Evolutionary conservation across 2,113 vertebrate species (phyloP).

Genomic region (Nyctibius bracteatus): DNA sequence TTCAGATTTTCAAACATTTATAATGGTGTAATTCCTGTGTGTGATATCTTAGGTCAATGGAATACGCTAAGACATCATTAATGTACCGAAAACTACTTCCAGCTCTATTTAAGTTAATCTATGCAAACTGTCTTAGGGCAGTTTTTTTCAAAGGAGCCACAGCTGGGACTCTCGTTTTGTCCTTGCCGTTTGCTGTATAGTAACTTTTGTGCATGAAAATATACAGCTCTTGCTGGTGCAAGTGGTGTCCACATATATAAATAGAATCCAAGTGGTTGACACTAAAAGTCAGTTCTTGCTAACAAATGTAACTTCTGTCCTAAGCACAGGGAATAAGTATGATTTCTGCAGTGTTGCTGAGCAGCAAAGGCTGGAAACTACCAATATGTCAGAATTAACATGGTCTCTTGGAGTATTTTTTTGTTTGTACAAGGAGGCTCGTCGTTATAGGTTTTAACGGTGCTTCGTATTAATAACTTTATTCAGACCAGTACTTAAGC

Average conservation of each 20-base stretch:
- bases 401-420: not conserved
- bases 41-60: not conserved
- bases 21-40: not conserved
- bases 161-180: not conserved
- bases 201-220: not conserved
- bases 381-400: not conserved
- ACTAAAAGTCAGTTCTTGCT: not conserved
- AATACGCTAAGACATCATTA: not conserved
- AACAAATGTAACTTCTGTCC: not conserved
- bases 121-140: not conserved
- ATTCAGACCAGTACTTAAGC: not conserved
- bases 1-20: not conserved
- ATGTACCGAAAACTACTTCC: not conserved
- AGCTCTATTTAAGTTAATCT: not conserved
- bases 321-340: not conserved
- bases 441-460: not conserved
- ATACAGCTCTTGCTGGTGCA: not conserved
- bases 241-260: not conserved
- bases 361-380: not conserved
- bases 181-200: not conserved
- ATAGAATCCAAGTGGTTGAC: not conserved
- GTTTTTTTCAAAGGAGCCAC: not conserved
- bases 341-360: not conserved
- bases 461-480: not conserved
- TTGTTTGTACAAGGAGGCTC: fast-evolving